Evolutionary conservation across 2,888 invertebrate genomes (phyloP).

Genomic region (Ophion slaviceki): DNA sequence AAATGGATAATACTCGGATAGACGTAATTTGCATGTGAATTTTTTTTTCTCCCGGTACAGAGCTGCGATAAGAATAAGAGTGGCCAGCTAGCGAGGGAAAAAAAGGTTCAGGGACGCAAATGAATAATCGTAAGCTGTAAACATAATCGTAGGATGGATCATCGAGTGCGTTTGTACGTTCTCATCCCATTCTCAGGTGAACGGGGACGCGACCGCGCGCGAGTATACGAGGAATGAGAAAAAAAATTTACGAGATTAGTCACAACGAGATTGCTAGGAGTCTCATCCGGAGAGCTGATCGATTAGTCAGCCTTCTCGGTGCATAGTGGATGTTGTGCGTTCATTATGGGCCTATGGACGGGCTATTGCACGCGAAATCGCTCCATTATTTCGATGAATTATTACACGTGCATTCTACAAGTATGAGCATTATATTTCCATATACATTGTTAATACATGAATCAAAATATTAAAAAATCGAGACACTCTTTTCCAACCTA

Average conservation of each 20-base stretch:
- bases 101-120: constrained; percentile 69
- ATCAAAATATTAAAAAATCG: not conserved
- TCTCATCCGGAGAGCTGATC: constrained; percentile 63
- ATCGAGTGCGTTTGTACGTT: not conserved
- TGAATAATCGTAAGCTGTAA: constrained; percentile 16
- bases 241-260: constrained; percentile 72
- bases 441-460: not conserved
- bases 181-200: constrained; percentile 57
- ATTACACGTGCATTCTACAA: not conserved
- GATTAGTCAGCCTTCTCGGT: constrained; percentile 75
- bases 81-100: constrained; percentile 71
- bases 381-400: not conserved
- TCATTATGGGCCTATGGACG: not conserved
- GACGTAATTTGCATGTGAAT: not conserved
- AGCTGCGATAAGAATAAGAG: constrained; percentile 32
- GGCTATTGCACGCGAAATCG: constrained; percentile 1
- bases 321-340: constrained; percentile 18
- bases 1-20: not conserved
- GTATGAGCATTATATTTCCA: too few species aligned
- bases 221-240: constrained; percentile 54
- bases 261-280: constrained; percentile 68
- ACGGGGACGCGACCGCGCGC: constrained; percentile 40
- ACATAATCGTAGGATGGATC: not conserved
- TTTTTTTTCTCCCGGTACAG: not conserved
- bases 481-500: not conserved